Evolutionary conservation across 2,888 invertebrate genomes (phyloP), one percentile per base, ranked within the genome.

Genomic region (Cremastobaeus sp.): DNA sequence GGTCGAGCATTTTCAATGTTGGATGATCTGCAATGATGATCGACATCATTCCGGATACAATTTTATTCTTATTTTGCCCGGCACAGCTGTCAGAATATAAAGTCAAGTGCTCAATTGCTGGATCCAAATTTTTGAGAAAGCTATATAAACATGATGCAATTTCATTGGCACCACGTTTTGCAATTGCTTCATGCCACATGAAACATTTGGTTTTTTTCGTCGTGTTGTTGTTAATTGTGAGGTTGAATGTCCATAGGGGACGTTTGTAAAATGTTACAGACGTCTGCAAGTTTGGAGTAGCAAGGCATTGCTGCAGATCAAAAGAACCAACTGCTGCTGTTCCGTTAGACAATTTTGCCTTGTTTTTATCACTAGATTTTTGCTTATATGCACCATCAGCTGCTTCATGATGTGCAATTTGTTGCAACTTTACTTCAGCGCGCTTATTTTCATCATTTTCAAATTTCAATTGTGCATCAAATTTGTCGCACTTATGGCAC

Each of bases 151-250:
- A 78, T 25, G 73, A 77, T 25, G 69, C 78, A 18, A 81, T 79
- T 62, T 83, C 69, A 41, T 81, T 79, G 21, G 72, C 77, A 5
- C 79, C 79, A 55, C 79, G 47, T 17, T 62, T 72, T 35, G 76
- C 74, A 17, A 74, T 57, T n/a, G 66, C 71, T 70, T 82, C 79
- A 60, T 81, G 73, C 78, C 82, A 83, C 80, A 81, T 82, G 35
- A 66, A 79, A 47, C 80, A 78, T 20, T 52, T 59, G 15, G 76
- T 55, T 25, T 69, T 52, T 48, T 64, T 45, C 41, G 64, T 50
- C 34, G 43, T 47, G 37, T 74, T 71, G 69, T 77, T 62, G 41
- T 78, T 73, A 6, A 83, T 71, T n/a, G 80, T 82, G 6, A 82
- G 65, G 65, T 82, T 81, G 50, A 64, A 83, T 8, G 79, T 81